phyloP scores from a whole-genome alignment of 2,797 vertebrate species.

The Balearica regulorum region DNA sequence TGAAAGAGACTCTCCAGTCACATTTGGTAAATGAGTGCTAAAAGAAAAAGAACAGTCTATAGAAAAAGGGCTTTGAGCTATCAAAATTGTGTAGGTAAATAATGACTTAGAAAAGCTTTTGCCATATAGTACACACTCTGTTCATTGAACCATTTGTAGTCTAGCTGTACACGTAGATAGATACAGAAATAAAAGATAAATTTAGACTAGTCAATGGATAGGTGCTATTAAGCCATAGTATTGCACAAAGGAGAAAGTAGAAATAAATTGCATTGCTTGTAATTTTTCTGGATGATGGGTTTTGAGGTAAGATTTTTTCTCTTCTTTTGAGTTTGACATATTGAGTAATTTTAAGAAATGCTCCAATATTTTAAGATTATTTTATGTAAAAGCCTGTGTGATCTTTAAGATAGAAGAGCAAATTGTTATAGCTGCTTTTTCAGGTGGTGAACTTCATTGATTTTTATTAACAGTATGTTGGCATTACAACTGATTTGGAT shows the following conservation, averaged over 20 bases:
- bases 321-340: neutral
- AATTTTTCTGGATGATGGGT: neutral
- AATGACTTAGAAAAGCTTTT: neutral
- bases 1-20: neutral
- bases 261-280: neutral
- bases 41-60: neutral
- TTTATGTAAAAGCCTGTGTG: neutral
- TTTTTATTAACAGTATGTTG: neutral
- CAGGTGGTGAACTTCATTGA: neutral
- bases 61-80: neutral
- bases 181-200: neutral
- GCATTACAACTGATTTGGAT: neutral
- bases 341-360: neutral
- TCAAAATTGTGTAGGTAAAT: neutral
- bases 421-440: neutral
- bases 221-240: neutral
- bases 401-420: neutral
- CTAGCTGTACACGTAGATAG: neutral
- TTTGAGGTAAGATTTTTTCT: neutral
- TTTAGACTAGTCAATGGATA: neutral
- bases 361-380: neutral
- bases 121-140: accelerated
- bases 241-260: neutral
- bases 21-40: neutral
- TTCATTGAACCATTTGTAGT: neutral